Percentiles rank a stretch among this genome's conserved stretches.
Conservation (phyloP, 2,113 vertebrate species). For the Catharus fuscescens region DNA sequence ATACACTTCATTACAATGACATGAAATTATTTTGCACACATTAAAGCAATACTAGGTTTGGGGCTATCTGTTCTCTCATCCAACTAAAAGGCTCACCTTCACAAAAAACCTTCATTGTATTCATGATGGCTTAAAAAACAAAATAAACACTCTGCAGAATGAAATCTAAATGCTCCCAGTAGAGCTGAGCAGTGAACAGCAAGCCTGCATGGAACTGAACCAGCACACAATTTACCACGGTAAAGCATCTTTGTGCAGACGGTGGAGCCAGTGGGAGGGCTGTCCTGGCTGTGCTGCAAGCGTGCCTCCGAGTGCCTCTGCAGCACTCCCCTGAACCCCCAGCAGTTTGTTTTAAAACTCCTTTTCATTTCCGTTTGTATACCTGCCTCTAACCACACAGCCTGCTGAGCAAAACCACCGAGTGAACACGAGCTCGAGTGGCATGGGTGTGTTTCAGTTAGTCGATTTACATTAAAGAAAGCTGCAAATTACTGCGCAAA, state of each 20-base stretch:
- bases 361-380: constrained; percentile 51
- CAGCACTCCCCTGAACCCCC: neutral
- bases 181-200: neutral
- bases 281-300: neutral
- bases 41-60: neutral
- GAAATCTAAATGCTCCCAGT: neutral
- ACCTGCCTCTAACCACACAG: constrained; percentile 46
- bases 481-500: neutral
- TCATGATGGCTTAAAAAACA: neutral
- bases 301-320: neutral
- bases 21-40: neutral
- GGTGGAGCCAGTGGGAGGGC: neutral
- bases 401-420: constrained; percentile 27
- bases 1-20: neutral
- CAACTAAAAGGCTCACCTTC: neutral
- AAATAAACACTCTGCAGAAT: neutral
- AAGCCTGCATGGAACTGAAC: neutral
- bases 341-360: constrained; percentile 18
- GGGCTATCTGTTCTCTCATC: neutral
- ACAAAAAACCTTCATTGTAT: neutral
- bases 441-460: constrained; percentile 11
- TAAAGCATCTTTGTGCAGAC: neutral
- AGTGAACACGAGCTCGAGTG: neutral
- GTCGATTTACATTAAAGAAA: neutral
- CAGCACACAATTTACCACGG: neutral